Evolutionary conservation across 2,888 invertebrate species (phyloP).

Genomic region (Drosophila niveifrons): DNA sequence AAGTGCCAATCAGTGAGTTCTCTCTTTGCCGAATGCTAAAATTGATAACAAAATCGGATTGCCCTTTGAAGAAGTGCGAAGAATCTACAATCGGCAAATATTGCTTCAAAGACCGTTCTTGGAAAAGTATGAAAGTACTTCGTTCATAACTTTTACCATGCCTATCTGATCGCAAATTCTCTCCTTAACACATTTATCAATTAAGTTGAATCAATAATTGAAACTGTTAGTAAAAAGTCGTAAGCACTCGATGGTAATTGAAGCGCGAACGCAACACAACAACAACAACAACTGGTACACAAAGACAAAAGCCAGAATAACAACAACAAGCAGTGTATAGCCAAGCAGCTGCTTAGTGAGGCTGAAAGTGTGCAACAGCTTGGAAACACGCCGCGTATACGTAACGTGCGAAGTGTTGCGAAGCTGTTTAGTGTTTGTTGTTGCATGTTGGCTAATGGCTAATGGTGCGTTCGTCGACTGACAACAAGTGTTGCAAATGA

Average conservation of each 20-base stretch:
- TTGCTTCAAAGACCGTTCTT: too few relatives aligned
- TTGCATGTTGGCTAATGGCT: slow-evolving; percentile 53
- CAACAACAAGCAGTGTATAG: slow-evolving; percentile 27
- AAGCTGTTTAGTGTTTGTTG: slow-evolving; percentile 43
- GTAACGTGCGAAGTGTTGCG: slow-evolving; percentile 43
- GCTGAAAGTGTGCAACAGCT: slow-evolving; percentile 78
- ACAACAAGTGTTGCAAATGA: slow-evolving; percentile 77
- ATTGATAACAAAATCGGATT: too few relatives aligned
- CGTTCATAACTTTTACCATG: too few relatives aligned
- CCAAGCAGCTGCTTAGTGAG: slow-evolving; percentile 67
- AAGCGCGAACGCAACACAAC: slow-evolving; percentile 9
- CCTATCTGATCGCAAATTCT: too few relatives aligned
- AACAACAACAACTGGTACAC: not conserved
- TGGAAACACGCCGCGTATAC: slow-evolving; percentile 73
- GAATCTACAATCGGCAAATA: too few relatives aligned
- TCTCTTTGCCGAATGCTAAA: too few relatives aligned
- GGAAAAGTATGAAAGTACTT: too few relatives aligned
- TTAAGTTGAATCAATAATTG: not conserved
- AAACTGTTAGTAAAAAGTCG: not conserved
- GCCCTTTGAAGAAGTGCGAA: too few relatives aligned
- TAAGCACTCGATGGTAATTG: slow-evolving; percentile 11
- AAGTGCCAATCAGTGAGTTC: too few relatives aligned
- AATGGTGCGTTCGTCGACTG: slow-evolving; percentile 58
- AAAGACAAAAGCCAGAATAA: slow-evolving; percentile 3
- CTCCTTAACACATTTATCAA: not conserved